Evolutionary conservation across 1,140 invertebrate genomes (phyloP).

Genomic region (Acyrthosiphon pisum): DNA sequence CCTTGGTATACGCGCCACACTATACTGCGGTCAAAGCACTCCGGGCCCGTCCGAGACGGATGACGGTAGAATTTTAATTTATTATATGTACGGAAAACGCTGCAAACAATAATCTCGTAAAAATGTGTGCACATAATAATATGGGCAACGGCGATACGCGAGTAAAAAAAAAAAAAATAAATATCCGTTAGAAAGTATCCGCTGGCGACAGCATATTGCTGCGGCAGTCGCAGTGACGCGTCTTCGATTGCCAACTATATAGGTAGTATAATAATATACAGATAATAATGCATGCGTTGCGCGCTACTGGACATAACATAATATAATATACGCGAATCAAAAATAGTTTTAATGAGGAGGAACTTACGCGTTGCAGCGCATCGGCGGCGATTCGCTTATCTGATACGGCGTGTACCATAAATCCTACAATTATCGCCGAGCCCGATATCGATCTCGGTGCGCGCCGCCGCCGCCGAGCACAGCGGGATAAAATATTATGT

Average conservation of each 20-base stretch:
- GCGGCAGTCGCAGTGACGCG: not conserved
- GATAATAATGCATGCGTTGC: no score
- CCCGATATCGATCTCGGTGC: not conserved
- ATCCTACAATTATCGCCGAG: constrained; percentile 32
- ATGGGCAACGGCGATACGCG: not conserved
- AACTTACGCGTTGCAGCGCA: not conserved
- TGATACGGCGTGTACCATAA: constrained; percentile 18
- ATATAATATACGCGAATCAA: not conserved
- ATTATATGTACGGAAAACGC: not conserved
- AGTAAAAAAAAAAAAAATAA: constrained; percentile 2
- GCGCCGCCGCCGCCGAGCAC: no score
- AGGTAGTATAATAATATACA: not conserved
- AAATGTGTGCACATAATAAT: not conserved
- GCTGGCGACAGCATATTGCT: not conserved
- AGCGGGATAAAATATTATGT: constrained; percentile 21
- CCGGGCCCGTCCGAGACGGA: not conserved
- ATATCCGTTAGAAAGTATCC: constrained; percentile 26
- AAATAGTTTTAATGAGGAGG: constrained; percentile 33
- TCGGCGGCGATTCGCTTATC: constrained; percentile 15
- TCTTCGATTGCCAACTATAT: not conserved
- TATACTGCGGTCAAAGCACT: not conserved
- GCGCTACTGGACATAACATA: not conserved
- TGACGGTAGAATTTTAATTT: not conserved
- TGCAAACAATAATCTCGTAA: not conserved
- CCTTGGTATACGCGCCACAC: not conserved